phyloP scores from a whole-genome alignment of 2,888 invertebrate genomes.

The Phorcus lineatus region DNA sequence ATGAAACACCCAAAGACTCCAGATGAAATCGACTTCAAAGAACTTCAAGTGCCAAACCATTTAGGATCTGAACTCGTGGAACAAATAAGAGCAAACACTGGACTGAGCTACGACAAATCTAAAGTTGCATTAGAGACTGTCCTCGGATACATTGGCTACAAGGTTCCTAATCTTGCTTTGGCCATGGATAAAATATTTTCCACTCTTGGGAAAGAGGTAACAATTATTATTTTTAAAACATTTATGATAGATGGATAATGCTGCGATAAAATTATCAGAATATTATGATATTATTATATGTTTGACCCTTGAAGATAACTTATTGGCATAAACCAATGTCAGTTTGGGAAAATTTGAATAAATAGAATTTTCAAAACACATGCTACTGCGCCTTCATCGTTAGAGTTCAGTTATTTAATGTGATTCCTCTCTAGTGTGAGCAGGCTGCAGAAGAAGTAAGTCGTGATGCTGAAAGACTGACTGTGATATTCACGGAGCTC shows the following conservation, averaged over 20 bases:
- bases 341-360: too few species aligned
- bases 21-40: background rate
- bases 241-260: too few species aligned
- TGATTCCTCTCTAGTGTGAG: conserved; percentile 23
- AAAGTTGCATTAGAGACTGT: conserved; percentile 66
- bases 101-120: conserved; percentile 66
- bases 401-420: background rate
- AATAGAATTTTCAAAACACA: too few species aligned
- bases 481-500: conserved; percentile 88
- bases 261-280: too few species aligned
- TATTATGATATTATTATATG: too few species aligned
- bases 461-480: conserved; percentile 88
- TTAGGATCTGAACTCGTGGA: conserved; percentile 64
- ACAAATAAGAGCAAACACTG: conserved; percentile 62
- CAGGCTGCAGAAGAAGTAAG: conserved; percentile 80
- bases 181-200: conserved; percentile 55
- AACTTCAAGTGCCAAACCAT: conserved; percentile 41
- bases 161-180: conserved; percentile 50
- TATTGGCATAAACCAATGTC: too few species aligned
- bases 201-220: conserved; percentile 51
- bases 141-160: conserved; percentile 55
- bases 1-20: background rate
- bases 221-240: background rate
- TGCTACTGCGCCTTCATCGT: too few species aligned
- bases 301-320: too few species aligned